Base-by-base conservation (phyloP, 2,888 invertebrate genomes). In the Ophion costatus region DNA sequence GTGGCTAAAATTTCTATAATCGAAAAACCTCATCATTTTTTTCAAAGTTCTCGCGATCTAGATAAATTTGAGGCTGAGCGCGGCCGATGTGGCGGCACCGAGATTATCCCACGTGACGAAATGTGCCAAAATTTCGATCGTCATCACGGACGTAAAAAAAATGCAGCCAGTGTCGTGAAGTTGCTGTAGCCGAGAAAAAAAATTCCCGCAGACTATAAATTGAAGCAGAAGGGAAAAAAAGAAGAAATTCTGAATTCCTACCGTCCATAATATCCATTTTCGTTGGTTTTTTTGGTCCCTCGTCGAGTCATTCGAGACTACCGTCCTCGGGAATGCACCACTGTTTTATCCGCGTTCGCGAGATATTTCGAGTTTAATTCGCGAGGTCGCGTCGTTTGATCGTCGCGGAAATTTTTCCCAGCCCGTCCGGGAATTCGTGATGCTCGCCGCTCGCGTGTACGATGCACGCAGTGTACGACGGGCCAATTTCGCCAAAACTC, bases 231-330 rank as follows among this genome's bases (percentile, higher is more conserved):
- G 24, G 11, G 14, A 29, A 11, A 24, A 29, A 63, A 5, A 14
- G 4, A 14, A 29, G 6, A 24, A 63, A 63, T 63, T 29, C 10
- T 9, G 29, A 11, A 63, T 59, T 87, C 88, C 86, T 83, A 91
- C 91, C 91, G 84, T 90, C 89, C 91, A 90, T 91, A 76, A 90
- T 89, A 87, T 91, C 90, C 91, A 90, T 91, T 66, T 56, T 81
- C 24, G 71, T 14, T 29, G 78, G 4, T 66, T 71, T 70, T 70
- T 66, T 20, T 51, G 22, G 10, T 14, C 14, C 45, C 22, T 56
- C 24, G 11, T 38, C 14, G 56, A 66, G 51, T 42, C 57, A 61
- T 78, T 22, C 42, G 2, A 33, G n/a, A 33, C 24, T 57, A 17
- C 2, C 45, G 17, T 5, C 20, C 11, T 20, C 10, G 71, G 11